phyloP scores from a whole-genome alignment of 2,113 vertebrate genomes.

The Grallaria varia region DNA sequence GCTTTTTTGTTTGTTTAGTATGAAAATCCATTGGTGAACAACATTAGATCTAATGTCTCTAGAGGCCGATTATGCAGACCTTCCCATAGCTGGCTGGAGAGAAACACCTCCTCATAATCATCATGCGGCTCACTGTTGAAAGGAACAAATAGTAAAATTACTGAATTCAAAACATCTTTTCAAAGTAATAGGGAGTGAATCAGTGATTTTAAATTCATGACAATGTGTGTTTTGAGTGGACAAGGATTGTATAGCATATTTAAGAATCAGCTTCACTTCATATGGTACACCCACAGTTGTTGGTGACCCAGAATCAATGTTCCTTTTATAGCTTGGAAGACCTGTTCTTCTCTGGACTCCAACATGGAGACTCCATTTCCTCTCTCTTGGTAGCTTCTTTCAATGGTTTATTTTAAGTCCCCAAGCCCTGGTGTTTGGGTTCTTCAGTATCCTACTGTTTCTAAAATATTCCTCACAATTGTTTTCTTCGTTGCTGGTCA shows the following conservation, averaged over 20 bases:
- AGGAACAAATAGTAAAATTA: not conserved
- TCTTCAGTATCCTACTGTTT: not conserved
- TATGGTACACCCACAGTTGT: not conserved
- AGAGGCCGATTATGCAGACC: not conserved
- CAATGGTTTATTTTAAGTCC: not conserved
- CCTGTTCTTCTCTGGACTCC: not conserved
- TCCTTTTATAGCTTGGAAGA: not conserved
- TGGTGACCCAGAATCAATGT: not conserved
- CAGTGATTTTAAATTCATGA: not conserved
- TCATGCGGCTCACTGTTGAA: accelerated
- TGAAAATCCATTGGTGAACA: not conserved
- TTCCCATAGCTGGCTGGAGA: not conserved
- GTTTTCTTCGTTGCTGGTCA: not conserved
- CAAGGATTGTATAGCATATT: not conserved
- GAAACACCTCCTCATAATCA: not conserved
- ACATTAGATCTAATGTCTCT: not conserved
- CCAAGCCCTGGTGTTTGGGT: not conserved
- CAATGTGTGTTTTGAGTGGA: accelerated
- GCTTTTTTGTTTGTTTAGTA: not conserved
- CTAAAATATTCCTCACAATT: not conserved
- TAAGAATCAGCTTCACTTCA: not conserved
- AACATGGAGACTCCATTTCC: not conserved
- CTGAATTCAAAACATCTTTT: not conserved
- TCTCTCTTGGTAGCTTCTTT: not conserved
- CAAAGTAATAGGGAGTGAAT: not conserved